Conservation (phyloP, 2,888 invertebrate species). For the Agapostemon virescens region DNA sequence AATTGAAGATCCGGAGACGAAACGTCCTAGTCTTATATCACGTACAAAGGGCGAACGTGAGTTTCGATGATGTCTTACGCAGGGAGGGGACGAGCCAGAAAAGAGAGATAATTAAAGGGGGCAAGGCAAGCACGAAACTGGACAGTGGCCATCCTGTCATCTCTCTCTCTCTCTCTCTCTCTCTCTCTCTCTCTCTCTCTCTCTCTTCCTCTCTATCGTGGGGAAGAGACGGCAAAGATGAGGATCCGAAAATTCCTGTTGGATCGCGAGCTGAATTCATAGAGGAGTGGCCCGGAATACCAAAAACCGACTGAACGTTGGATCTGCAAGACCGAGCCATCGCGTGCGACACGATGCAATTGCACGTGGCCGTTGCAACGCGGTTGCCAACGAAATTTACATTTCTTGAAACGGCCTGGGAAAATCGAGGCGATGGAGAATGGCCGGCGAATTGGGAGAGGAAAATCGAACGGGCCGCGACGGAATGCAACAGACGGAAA, state of each 20-base stretch:
- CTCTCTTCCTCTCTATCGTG: conserved; percentile 14
- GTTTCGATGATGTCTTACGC: conserved; percentile 36
- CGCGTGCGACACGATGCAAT: conserved; percentile 25
- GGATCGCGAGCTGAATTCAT: conserved; percentile 60
- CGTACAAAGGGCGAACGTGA: conserved; percentile 59
- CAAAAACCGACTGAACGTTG: conserved; percentile 49
- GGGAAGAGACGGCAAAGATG: conserved; percentile 15
- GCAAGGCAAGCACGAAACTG: conserved; percentile 68
- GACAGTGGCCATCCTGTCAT: conserved; percentile 65
- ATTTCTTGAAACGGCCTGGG: conserved; percentile 62
- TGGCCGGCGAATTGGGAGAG: background rate
- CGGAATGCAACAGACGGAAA: background rate
- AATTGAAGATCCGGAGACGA: conserved; percentile 32
- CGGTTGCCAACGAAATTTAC: conserved; percentile 73
- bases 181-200: conserved; percentile 10
- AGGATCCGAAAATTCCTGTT: conserved; percentile 58
- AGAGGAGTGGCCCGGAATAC: conserved; percentile 63
- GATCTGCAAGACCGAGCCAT: background rate
- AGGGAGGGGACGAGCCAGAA: conserved; percentile 40
- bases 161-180: conserved; percentile 12
- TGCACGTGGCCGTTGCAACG: conserved; percentile 39
- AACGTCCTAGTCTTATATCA: conserved; percentile 44
- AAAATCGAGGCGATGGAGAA: conserved; percentile 49
- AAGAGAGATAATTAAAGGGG: conserved; percentile 70
- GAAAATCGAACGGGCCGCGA: background rate